phyloP scores from a whole-genome alignment of 35 echinoderm and acorn worm genomes.

The Ophiothrix spiculata region DNA sequence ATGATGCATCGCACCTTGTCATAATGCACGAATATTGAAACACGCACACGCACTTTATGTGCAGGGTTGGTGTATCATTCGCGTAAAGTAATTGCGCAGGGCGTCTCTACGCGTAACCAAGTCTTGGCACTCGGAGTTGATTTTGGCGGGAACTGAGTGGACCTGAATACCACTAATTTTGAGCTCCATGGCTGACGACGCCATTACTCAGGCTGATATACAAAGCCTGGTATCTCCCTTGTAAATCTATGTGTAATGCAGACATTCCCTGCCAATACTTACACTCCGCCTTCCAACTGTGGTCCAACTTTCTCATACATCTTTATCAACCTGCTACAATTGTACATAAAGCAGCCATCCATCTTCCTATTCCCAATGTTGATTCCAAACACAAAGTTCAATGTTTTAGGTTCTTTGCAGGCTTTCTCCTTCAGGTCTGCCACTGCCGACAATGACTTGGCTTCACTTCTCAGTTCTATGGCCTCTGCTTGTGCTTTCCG shows the following conservation, averaged over 20 bases:
- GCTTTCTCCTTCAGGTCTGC: slow-evolving; percentile 85
- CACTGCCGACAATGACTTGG: slow-evolving; percentile 62
- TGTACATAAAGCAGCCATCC: slow-evolving; percentile 88
- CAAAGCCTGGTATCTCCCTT: too few species aligned
- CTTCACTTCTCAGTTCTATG: slow-evolving; percentile 67
- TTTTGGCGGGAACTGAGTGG: too few species aligned
- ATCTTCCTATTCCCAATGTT: slow-evolving; percentile 81
- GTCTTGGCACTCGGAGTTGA: too few species aligned
- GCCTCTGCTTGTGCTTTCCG: slow-evolving; percentile 87
- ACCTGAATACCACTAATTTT: too few species aligned
- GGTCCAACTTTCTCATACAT: slow-evolving; percentile 96
- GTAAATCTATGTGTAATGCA: too few species aligned
- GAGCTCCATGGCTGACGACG: too few species aligned
- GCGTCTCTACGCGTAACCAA: too few species aligned
- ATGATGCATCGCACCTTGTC: too few species aligned
- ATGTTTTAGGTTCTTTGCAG: slow-evolving; percentile 91
- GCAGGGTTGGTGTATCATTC: background rate
- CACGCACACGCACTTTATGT: too few species aligned
- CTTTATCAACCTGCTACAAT: slow-evolving; percentile 81
- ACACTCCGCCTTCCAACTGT: slow-evolving; percentile 85
- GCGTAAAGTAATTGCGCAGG: background rate
- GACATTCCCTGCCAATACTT: slow-evolving; percentile 24
- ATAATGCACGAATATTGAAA: too few species aligned
- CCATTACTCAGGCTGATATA: too few species aligned
- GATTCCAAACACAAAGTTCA: slow-evolving; percentile 90